A percentile compares a stretch with the other conserved stretches of the same genome.
Evolutionary conservation across 2,113 vertebrate genomes (phyloP).

Genomic region (Thomomys bottae): DNA sequence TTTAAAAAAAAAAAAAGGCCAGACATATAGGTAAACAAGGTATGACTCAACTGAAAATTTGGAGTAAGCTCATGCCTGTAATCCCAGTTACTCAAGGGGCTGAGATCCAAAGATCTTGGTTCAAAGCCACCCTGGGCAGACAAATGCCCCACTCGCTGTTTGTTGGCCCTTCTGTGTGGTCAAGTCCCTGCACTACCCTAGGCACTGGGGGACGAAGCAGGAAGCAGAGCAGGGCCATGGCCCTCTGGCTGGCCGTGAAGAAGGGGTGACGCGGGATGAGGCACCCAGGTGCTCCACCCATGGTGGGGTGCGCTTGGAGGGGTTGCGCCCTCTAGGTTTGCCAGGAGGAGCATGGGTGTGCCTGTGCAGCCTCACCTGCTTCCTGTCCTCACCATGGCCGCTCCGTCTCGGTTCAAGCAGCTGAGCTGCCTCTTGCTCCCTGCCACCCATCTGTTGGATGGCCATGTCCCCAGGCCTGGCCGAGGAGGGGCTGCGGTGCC

Average conservation of each 20-base stretch:
- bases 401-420: constrained; percentile 27
- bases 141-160: no score
- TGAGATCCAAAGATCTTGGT: no score
- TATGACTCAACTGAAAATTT: no score
- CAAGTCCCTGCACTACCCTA: no score
- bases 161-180: no score
- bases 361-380: constrained; percentile 59
- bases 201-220: no score
- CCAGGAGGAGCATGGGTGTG: no score
- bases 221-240: not conserved
- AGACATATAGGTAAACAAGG: not conserved
- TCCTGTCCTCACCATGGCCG: constrained; percentile 60
- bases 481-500: not conserved
- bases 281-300: not conserved
- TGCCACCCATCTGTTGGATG: constrained; percentile 17
- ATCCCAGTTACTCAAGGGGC: no score
- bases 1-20: no score
- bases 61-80: no score
- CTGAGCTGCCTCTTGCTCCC: not conserved
- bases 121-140: not conserved
- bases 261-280: not conserved
- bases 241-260: not conserved
- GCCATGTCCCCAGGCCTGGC: constrained; percentile 50
- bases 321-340: no score
- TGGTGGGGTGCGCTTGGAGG: no score